phyloP scores from a whole-genome alignment of 2,888 invertebrate species.

The Iphiclides podalirius region DNA sequence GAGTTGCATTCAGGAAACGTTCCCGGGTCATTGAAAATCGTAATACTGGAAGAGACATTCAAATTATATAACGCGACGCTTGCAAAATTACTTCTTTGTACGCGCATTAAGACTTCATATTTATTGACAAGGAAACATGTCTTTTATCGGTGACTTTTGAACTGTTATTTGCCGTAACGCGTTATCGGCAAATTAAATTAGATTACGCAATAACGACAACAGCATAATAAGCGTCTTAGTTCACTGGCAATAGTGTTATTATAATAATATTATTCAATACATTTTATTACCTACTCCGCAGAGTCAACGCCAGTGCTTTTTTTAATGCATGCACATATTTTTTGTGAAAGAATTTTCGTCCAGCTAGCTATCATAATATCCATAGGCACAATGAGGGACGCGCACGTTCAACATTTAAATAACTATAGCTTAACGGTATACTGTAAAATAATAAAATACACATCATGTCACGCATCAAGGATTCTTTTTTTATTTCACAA shows the following conservation, averaged over 20 bases:
- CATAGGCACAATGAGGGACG: too few relatives aligned
- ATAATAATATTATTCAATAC: neutral
- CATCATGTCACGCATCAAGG: too few relatives aligned
- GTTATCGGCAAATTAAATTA: slow-evolving; percentile 16
- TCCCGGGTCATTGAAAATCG: slow-evolving; percentile 34
- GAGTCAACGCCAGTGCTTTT: neutral
- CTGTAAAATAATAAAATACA: too few relatives aligned
- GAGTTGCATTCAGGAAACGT: slow-evolving; percentile 45
- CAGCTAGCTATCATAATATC: too few relatives aligned
- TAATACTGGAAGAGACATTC: slow-evolving; percentile 28
- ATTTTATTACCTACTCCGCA: too few relatives aligned
- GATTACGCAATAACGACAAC: neutral
- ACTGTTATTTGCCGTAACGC: slow-evolving; percentile 11
- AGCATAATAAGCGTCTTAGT: neutral
- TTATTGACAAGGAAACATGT: slow-evolving; percentile 14
- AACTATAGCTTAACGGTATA: too few relatives aligned
- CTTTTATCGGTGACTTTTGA: slow-evolving; percentile 10
- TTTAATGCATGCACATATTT: too few relatives aligned
- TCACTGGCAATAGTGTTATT: neutral
- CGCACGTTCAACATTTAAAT: too few relatives aligned
- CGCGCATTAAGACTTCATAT: slow-evolving; percentile 5
- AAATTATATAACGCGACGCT: slow-evolving; percentile 19
- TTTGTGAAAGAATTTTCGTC: too few relatives aligned
- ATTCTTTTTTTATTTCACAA: too few relatives aligned
- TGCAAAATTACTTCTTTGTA: slow-evolving; percentile 22